Base-by-base conservation (phyloP, 2,113 vertebrate genomes). In the Campylomormyrus tamandua region DNA sequence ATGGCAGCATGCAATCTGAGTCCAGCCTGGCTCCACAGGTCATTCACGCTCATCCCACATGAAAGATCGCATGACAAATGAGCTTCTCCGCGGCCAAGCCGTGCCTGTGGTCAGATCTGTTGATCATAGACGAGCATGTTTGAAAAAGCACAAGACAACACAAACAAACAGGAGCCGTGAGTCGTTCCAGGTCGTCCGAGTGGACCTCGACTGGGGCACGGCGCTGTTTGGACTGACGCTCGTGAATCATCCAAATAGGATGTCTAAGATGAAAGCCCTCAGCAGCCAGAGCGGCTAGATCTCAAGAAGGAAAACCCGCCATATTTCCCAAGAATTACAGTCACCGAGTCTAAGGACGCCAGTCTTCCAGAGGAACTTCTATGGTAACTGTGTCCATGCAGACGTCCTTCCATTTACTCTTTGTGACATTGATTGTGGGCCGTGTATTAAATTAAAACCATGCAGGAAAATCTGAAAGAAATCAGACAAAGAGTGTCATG, bases 191-290 rank as follows among this genome's bases (percentile, higher is more conserved):
- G 83, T 86, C 48, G 49, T n/a, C 74, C 27, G 10, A 39, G 15
- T 53, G 46, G 3, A 74, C 48, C 45, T 11, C 50, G 45, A 83
- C 21, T 35, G 35, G 53, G 17, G 48, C 50, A 89, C 83, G 70
- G 49, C 56, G 88, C 58, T 90, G 90, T 83, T 77, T 87, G 31
- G 90, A 88, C 77, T 77, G 89, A 89, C 90, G 86, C 83, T 85
- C 85, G 84, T 86, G 66, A 90, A 24, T 53, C 85, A 87, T 53
- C 24, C 48, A 39, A 87, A 53, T 52, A 42, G 83, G 83, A 84
- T 48, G 42, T 48, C 7, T 21, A 48, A 48, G 83, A 24, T 84
- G 42, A 84, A 84, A 84, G 45, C 21, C 35, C 8, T 48, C 45
- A 48, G 45, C 17, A 2, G 13, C 31, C 35, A 74, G 31, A 31